A percentile compares a stretch with the other conserved stretches of the same genome.
phyloP scores from a whole-genome alignment of 2,113 vertebrate genomes.

The Phyllostomus discolor region DNA sequence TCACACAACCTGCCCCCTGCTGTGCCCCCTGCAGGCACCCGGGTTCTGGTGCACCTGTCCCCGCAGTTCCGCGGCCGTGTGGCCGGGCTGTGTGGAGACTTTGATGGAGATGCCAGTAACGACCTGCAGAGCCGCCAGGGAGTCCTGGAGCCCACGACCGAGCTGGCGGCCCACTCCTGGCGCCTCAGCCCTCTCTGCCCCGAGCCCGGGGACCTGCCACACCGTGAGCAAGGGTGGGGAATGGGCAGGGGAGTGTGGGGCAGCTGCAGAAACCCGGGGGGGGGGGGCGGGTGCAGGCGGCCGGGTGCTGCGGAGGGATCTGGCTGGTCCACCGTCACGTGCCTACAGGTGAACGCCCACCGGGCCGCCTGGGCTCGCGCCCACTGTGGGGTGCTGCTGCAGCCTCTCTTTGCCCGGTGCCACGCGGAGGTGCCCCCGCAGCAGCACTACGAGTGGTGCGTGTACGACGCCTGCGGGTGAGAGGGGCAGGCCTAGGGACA shows the following conservation, averaged over 20 bases:
- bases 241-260: too few relatives aligned
- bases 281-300: too few relatives aligned
- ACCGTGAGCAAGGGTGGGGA: conserved; percentile 69
- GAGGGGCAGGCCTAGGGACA: rapidly evolving
- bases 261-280: background rate
- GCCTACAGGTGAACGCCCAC: conserved; percentile 82
- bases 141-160: conserved; percentile 86
- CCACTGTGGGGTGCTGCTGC: conserved; percentile 82
- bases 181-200: conserved; percentile 90
- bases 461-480: conserved; percentile 93
- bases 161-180: conserved; percentile 94
- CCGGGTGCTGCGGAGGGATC: background rate
- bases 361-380: conserved; percentile 86
- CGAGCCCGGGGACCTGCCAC: conserved; percentile 82
- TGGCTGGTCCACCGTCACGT: rapidly evolving
- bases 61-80: conserved; percentile 84
- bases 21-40: conserved; percentile 81
- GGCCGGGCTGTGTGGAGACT: conserved; percentile 91
- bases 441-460: conserved; percentile 91
- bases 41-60: conserved; percentile 87
- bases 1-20: too few relatives aligned
- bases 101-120: conserved; percentile 90
- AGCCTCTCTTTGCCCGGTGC: conserved; percentile 84
- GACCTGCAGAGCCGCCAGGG: conserved; percentile 90
- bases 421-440: conserved; percentile 86